phyloP scores from a whole-genome alignment of 2,113 vertebrate species.

The Paratilapia polleni region DNA sequence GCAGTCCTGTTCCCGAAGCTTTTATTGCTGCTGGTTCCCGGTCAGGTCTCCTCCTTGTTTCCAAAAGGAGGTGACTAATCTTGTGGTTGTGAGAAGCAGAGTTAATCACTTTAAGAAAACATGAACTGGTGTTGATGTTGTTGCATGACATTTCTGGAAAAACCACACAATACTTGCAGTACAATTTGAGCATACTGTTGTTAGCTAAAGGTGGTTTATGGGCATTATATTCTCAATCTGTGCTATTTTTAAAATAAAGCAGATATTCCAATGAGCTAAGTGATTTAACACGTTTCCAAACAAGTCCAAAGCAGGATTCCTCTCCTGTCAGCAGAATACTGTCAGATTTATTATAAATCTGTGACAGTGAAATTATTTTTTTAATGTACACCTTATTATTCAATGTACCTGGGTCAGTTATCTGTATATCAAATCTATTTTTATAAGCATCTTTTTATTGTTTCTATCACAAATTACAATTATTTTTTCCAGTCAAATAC shows the following conservation, averaged over 20 bases:
- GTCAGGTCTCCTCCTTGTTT: constrained; percentile 39
- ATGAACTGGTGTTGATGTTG: constrained; percentile 10
- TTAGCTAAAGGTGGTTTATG: not conserved
- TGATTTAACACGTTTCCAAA: not conserved
- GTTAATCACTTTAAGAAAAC: constrained; percentile 30
- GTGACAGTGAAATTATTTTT: no score
- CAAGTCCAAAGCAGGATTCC: not conserved
- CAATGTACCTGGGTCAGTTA: not conserved
- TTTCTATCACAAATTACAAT: not conserved
- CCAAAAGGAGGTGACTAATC: constrained; percentile 53
- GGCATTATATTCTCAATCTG: not conserved
- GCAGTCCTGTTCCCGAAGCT: constrained; percentile 38
- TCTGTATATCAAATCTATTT: not conserved
- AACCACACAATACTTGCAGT: not conserved
- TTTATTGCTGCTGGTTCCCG: constrained; percentile 58
- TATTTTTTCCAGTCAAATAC: not conserved
- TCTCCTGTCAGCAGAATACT: not conserved
- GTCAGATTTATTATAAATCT: no score
- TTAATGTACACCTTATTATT: not conserved
- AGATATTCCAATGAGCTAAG: not conserved
- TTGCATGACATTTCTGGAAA: not conserved
- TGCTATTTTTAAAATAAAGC: not conserved
- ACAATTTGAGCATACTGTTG: not conserved
- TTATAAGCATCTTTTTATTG: not conserved
- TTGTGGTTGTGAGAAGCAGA: constrained; percentile 20